Evolutionary conservation across 2,113 vertebrate species (phyloP), one percentile per base, ranked within the genome.

Genomic region (Cinclus cinclus): DNA sequence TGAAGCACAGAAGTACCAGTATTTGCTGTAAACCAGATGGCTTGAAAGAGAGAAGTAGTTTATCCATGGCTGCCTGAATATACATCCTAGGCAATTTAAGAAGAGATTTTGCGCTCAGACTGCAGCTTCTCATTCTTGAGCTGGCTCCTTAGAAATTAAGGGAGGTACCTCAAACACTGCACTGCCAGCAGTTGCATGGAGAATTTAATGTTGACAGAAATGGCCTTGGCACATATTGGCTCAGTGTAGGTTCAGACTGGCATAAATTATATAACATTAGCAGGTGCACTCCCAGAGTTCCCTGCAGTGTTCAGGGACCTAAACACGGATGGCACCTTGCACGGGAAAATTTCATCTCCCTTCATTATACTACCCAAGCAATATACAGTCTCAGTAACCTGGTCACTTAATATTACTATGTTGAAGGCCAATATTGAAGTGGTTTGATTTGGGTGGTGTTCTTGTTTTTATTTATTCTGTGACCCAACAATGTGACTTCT

Each of bases 391-490:
- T 64, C 55, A 73, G 12, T 30, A 46, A 69, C 6, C 18, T 53
- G 19, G 17, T 50, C 39, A 33, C 8, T 73, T 67, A 35, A 21
- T 55, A 39, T 80, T 37, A 27, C 13, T 37, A 0, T 16, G 5
- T 31, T 73, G 35, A 84, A 83, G 30, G 28, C 15, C 39, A 76
- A 10, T 73, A 59, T 0, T 69, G 25, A 74, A 71, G 13, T 42
- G n/a, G 21, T 33, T 96, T 85, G 50, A 93, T 81, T 71, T 83
- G n/a, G 33, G 7, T 37, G 83, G 3, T 89, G 90, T 89, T 76
- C 41, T 90, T 93, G 47, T 65, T 92, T 96, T 78, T 59, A 58
- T 83, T 93, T 96, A 83, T 96, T 96, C 44, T 89, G 88, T 69
- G 41, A 79, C 71, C 7, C 41, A 85, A 39, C 6, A 74, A 10